Base-by-base conservation (phyloP, 1,140 invertebrate genomes). In the Fragariocoptes setiger region DNA sequence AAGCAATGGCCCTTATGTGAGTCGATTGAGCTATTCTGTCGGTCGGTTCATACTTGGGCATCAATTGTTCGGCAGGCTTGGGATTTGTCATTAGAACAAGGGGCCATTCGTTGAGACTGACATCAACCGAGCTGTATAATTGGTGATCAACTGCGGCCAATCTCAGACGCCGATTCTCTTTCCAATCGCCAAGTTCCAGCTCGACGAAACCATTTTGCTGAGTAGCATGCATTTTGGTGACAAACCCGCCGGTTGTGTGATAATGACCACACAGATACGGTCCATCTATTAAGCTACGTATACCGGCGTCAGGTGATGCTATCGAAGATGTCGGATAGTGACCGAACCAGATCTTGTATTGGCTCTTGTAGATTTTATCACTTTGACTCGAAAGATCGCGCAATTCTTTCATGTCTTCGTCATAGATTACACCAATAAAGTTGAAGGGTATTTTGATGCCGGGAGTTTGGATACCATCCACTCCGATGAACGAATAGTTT, bases 281-380 rank as follows among this genome's bases (percentile, higher is more conserved):
- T 46, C 71, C 54, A 31, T 56, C 58, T 51, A 68, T 65, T n/a
- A 67, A 46, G 42, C 58, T 39, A 52, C 65, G 57, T 38, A 62
- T 46, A 48, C 65, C 59, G 43, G 61, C 61, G 40, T 64, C 56
- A 16, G 71, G 61, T 1, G 68, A 60, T 15, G 77, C 55, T 47
- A 88, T 78, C 47, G 74, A 72, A 3, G 80, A 83, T 2, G 78
- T 82, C 13, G 83, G 80, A 61, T 86, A 88, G 56, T 90, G 83
- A 18, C 80, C 80, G 64, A 86, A 88, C 67, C 72, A 77, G 44
- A 82, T 60, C 14, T 70, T 71, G 12, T 16, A 18, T 22, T 37
- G 48, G 38, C 22, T 19, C 16, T 43, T 38, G n/a, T n/a, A n/a
- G 1, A 14, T 13, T 18, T 45, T 12, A n/a, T 18, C 42, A 22